Evolutionary conservation across 2,113 vertebrate genomes (phyloP), one percentile per base, ranked within the genome.

Genomic region (Plecturocebus donacophilus): DNA sequence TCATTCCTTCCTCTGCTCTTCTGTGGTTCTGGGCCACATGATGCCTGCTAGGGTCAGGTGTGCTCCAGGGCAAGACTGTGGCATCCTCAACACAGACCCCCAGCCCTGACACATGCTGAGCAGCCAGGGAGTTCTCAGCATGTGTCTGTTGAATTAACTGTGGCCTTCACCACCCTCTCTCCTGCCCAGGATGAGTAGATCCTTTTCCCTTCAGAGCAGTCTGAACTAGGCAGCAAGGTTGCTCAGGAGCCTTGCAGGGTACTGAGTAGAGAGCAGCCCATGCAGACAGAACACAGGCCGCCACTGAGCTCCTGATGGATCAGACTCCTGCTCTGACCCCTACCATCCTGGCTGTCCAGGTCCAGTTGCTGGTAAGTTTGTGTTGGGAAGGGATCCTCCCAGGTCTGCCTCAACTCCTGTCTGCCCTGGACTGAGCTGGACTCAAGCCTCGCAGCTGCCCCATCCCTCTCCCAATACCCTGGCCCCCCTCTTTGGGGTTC

Each of bases 11-110:
- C 27, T 16, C 77, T 54, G 27, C 45, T 32, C 77, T 27, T 32
- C 30, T 64, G 0, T 27, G 25, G 84, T 42, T 66, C 61, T 3
- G 8, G 38, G 45, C 40, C 70, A n/a, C 0, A 0, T 12, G 35
- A 80, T 0, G 0, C 42, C 70, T 54, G 61, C 54, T 4, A 17
- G 23, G 27, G 38, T n/a, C 42, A 11, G 3, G 0, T 4, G 45
- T 32, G 64, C 45, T 56, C 73, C 13, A 89, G 21, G 30, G 8
- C 16, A 49, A 91, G 20, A 16, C 35, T 64, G 19, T 20, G 30
- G 21, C 45, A 61, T 84, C 49, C 58, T 27, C 30, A 42, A 25
- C 47, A 47, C 25, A 16, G 68, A 84, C 25, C 25, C 38, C 92
- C 25, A 4, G 5, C 64, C 16, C 68, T 45, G 17, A 56, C 16